Base-by-base conservation (phyloP, 2,797 vertebrate species). In the Sternotherus odoratus region DNA sequence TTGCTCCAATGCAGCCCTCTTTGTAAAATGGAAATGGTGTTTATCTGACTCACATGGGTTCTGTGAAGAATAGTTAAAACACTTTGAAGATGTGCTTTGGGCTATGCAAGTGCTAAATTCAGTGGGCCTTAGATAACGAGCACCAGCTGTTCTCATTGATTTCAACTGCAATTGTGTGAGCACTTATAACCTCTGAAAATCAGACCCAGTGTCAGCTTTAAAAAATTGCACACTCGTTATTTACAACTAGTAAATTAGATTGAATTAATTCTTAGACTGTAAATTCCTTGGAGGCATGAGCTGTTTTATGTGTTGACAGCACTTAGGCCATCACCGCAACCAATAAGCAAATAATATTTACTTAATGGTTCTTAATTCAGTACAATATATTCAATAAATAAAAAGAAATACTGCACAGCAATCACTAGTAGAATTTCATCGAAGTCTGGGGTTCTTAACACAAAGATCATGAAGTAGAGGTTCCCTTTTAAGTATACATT, bases 341-440 rank as follows among this genome's bases (percentile, higher is more conserved):
- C n/a, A n/a, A n/a, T n/a, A n/a, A n/a, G 79, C 77, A 77, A 79
- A 69, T 16, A 69, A 19, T 78, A 87, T 81, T 78, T 51, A 10
- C 0, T 1, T 10, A 77, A 78, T 3, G 8, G 24, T 2, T 36
- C 33, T 57, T 33, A 51, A 63, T 85, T 50, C 28, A 5, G 33
- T 19, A 17, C 49, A 36, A 4, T 30, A 15, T 75, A 48, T 15
- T 28, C 69, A 75, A 39, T 69, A 69, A 28, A 15, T 7, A 75
- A 46, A 75, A 75, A 48, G 72, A 75, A 75, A 48, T 46, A 46
- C 43, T 74, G 69, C 6, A 6, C 69, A 74, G 7, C 21, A 72
- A 24, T 36, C n/a, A 72, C 21, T 46, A 74, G 39, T 75, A 48
- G 26, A 75, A 48, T 46, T 48, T 75, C 43, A 75, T 75, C 24